Evolutionary conservation across 2,113 vertebrate species (phyloP).

Genomic region (zebrafish (Danio rerio)): GRCz12tu NC_133189.1:2478501-2479000

Average conservation of each 20-base stretch:
- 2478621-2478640: too few species aligned
- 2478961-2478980: conserved; percentile 69
- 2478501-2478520: too few species aligned
- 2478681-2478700: conserved; percentile 73
- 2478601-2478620: too few species aligned
- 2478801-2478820: conserved; percentile 67
- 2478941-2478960: conserved; percentile 55
- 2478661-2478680: too few species aligned
- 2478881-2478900: conserved; percentile 73
- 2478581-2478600: too few species aligned
- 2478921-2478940: conserved; percentile 46
- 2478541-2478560: too few species aligned
- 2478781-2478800: conserved; percentile 78
- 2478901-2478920: conserved; percentile 60
- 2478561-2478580: too few species aligned
- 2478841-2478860: conserved; percentile 66
- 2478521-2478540: too few species aligned
- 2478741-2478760: conserved; percentile 76
- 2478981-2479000: conserved; percentile 61
- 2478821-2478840: conserved; percentile 76
- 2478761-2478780: conserved; percentile 69
- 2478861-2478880: conserved; percentile 63
- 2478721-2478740: conserved; percentile 74
- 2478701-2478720: conserved; percentile 72
- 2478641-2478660: too few species aligned